Percentiles rank a stretch among this genome's conserved stretches.
phyloP scores from a whole-genome alignment of 1,140 invertebrate genomes.

The Lysiphlebus fabarum region DNA sequence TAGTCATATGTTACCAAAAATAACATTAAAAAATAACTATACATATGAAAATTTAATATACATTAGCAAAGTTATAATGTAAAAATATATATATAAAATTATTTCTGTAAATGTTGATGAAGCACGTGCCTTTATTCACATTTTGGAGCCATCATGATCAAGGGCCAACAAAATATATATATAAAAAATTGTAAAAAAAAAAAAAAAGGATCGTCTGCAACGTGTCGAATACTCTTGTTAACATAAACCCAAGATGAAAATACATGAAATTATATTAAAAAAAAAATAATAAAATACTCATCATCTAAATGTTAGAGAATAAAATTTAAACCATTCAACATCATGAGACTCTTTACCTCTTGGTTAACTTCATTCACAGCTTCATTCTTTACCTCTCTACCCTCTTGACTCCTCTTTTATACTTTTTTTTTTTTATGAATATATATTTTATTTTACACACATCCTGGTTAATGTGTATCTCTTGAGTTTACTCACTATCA shows the following conservation, averaged over 20 bases:
- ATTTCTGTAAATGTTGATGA: neutral
- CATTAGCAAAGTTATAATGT: too few species aligned
- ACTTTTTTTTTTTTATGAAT: neutral
- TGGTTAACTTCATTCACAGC: conserved; percentile 21
- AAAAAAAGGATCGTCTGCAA: conserved; percentile 10
- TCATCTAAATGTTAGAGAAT: too few species aligned
- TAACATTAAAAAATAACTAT: neutral
- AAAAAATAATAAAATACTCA: too few species aligned
- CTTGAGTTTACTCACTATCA: too few species aligned
- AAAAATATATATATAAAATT: neutral
- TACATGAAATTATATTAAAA: neutral
- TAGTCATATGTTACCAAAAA: neutral
- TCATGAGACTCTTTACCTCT: neutral
- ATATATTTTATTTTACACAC: too few species aligned
- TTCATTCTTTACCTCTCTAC: neutral
- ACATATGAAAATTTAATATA: too few species aligned
- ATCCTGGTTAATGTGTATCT: too few species aligned
- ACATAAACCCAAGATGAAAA: conserved; percentile 18
- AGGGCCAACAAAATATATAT: neutral
- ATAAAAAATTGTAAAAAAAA: conserved; percentile 3
- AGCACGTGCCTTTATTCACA: neutral
- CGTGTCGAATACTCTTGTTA: conserved; percentile 12
- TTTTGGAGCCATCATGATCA: neutral
- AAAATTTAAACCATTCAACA: neutral
- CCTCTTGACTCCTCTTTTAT: neutral